A percentile compares a stretch with the other conserved stretches of the same genome.
phyloP scores from a whole-genome alignment of 2,113 vertebrate species.

The Paradisaea rubra region DNA sequence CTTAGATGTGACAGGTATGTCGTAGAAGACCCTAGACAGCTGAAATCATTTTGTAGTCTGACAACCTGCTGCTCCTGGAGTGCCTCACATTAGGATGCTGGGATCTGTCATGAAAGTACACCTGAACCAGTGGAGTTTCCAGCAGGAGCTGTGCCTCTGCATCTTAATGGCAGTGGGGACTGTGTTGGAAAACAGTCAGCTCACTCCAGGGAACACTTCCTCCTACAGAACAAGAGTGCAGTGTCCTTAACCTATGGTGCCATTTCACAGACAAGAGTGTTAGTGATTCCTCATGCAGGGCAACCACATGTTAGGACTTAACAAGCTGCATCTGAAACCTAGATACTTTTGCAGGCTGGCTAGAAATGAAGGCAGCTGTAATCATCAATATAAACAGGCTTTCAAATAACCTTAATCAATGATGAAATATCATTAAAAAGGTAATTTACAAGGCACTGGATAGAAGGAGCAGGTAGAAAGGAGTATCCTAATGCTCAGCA shows the following conservation, averaged over 20 bases:
- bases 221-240: background rate
- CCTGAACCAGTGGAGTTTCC: background rate
- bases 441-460: background rate
- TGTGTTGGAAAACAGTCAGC: background rate
- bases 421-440: background rate
- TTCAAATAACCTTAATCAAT: background rate
- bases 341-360: background rate
- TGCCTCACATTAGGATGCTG: too few species aligned
- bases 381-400: background rate
- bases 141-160: background rate
- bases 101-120: rapidly evolving
- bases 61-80: background rate
- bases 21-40: background rate
- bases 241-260: rapidly evolving
- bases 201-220: background rate
- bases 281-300: background rate
- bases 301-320: background rate
- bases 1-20: background rate
- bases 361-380: background rate
- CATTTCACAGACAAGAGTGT: background rate
- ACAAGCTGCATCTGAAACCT: background rate
- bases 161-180: too few species aligned
- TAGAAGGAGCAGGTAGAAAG: background rate
- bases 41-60: background rate
- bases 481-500: background rate